Percentiles rank a stretch among this genome's conserved stretches.
phyloP scores from a whole-genome alignment of 1,140 invertebrate species.

The Mya arenaria region DNA sequence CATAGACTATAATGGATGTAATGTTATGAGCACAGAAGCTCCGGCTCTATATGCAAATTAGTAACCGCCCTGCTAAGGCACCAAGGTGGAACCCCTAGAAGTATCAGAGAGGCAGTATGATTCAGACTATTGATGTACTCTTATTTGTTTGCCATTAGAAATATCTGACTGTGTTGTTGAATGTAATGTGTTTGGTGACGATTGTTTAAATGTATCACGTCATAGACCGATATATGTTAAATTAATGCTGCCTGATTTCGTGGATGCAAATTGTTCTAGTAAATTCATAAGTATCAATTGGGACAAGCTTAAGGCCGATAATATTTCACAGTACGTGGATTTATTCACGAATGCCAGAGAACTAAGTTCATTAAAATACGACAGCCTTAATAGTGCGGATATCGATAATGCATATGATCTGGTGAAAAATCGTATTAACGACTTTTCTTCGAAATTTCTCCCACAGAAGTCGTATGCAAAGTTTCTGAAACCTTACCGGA shows the following conservation, averaged over 20 bases:
- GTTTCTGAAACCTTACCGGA: background rate
- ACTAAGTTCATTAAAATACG: background rate
- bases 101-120: too few species aligned
- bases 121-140: background rate
- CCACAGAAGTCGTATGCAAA: background rate
- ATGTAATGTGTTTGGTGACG: background rate
- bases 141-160: background rate
- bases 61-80: too few species aligned
- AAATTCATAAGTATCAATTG: background rate
- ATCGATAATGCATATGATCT: background rate
- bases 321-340: background rate
- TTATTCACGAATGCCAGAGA: background rate
- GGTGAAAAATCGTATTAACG: background rate
- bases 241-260: background rate
- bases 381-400: background rate
- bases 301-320: background rate
- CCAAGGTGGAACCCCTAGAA: too few species aligned
- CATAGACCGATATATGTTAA: conserved; percentile 5
- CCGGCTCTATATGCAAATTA: too few species aligned
- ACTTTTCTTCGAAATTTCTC: background rate
- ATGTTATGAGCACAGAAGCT: too few species aligned
- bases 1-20: too few species aligned
- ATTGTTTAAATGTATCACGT: conserved; percentile 28
- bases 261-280: background rate
- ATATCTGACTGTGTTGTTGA: background rate